These are phyloP conservation scores for Hypocryptadius cinnamomeus DNA, from an alignment of 2,113 vertebrate genomes.

Conservation along the genomic window DNA sequence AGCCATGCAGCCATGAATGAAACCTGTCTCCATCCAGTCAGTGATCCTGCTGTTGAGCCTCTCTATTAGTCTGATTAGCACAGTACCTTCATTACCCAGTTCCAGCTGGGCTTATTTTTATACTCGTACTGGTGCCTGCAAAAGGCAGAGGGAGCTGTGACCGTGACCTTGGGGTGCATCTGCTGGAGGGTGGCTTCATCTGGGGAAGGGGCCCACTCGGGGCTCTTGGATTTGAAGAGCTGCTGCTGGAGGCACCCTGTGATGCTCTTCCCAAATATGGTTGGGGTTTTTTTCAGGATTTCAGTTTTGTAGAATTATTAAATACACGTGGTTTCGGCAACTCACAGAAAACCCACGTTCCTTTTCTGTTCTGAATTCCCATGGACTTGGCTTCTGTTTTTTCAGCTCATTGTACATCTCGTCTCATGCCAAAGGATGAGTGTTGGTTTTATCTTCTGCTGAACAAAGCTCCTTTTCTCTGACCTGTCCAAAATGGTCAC, in stretches of 20 bases:
- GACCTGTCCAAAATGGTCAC: background rate
- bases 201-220: rapidly evolving
- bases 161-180: background rate
- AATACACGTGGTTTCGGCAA: background rate
- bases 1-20: constrained; percentile 1
- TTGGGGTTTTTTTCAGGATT: background rate
- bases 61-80: background rate
- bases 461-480: background rate
- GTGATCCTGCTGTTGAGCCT: background rate
- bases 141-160: background rate
- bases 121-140: background rate
- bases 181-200: background rate
- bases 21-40: background rate
- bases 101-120: constrained; percentile 1
- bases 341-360: background rate
- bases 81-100: background rate
- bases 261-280: rapidly evolving
- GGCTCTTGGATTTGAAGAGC: background rate
- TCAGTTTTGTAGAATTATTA: background rate
- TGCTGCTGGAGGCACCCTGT: rapidly evolving
- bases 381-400: background rate
- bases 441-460: background rate
- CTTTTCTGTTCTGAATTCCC: background rate
- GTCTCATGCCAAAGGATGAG: background rate
- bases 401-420: background rate